Base-by-base conservation (phyloP, 2,797 vertebrate species). In the Sylvia borin region DNA sequence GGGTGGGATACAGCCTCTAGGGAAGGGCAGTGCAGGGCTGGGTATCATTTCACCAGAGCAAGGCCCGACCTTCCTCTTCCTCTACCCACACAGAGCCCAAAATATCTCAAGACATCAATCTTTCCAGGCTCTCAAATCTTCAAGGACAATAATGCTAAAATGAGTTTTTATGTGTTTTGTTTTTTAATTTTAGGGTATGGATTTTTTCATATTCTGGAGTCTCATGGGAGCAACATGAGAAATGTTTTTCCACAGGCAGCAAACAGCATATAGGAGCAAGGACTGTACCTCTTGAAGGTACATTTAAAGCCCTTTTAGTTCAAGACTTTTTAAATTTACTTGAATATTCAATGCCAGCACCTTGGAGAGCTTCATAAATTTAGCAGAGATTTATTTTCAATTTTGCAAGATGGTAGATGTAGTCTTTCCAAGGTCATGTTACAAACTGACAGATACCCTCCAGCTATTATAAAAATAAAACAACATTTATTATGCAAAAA, bases 401-500 rank as follows among this genome's bases (percentile, higher is more conserved):
- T 80, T 67, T 81, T 70, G 29, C 17, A 62, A 58, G 61, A 43
- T 26, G 43, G 32, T 36, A 71, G 50, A 81, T 31, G 18, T 93
- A 80, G 43, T 55, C 58, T 73, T 93, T 51, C 75, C 62, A 94
- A 65, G 53, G 67, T 43, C 43, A 67, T 61, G 15, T 19, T 70
- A 29, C n/a, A 78, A 84, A 91, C 53, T 85, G 77, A 65, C 58
- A 60, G 85, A 81, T 74, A 88, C 11, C 83, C 89, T 90, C 31
- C 71, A 92, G 62, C 74, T 93, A 81, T 91, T 88, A 84, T 43
- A 43, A 71, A 91, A 93, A 55, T 40, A 68, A 73, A 43, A 18
- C 53, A 61, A 61, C 72, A 88, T 86, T 91, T 92, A 67, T 67
- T 79, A 90, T 76, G 55, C 14, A 21, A 71, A 43, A 72, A 88